Evolutionary conservation across 2,888 invertebrate genomes (phyloP), one percentile per base, ranked within the genome.

Genomic region (Scaptodrosophila latifasciaeformis): DNA sequence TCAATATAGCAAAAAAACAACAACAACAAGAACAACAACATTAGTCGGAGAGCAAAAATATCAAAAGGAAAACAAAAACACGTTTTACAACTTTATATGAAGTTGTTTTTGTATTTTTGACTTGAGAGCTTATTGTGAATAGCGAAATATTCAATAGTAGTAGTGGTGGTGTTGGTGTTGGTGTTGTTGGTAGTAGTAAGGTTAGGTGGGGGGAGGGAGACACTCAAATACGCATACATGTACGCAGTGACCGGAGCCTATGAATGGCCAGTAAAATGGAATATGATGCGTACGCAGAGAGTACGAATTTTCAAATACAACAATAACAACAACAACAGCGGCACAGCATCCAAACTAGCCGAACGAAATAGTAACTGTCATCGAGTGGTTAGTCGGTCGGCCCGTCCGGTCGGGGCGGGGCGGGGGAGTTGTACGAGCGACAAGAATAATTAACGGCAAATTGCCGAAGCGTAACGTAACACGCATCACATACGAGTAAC

Each of bases 281-380:
- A 68, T 71, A 44, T 71, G n/a, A n/a, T n/a, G 61, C 68, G 75
- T 75, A 70, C 56, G 54, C 46, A 48, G 56, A 4, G 21, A 9
- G 15, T 17, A 39, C 29, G 53, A 58, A 31, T 62, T n/a, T n/a
- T n/a, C n/a, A n/a, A n/a, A n/a, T 46, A 56, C 65, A 56, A 47
- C 31, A 47, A 21, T 45, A 55, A 54, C 59, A 64, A 49, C 61
- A 54, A 56, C 49, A 56, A 48, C 40, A 35, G 40, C 30, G 40
- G 62, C 55, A 67, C 47, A 48, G 2, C 13, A 12, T 34, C 34
- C 34, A 34, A n/a, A n/a, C 34, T 12, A 35, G 46, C 54, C n/a
- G n/a, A 56, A 44, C 66, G 51, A 45, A 35, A 59, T 61, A 67
- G 67, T 75, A 80, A 80, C 80, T 77, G 77, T 74, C 74, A 75